Evolutionary conservation across 2,888 invertebrate species (phyloP), one percentile per base, ranked within the genome.

Genomic region (Heliconius aoede): DNA sequence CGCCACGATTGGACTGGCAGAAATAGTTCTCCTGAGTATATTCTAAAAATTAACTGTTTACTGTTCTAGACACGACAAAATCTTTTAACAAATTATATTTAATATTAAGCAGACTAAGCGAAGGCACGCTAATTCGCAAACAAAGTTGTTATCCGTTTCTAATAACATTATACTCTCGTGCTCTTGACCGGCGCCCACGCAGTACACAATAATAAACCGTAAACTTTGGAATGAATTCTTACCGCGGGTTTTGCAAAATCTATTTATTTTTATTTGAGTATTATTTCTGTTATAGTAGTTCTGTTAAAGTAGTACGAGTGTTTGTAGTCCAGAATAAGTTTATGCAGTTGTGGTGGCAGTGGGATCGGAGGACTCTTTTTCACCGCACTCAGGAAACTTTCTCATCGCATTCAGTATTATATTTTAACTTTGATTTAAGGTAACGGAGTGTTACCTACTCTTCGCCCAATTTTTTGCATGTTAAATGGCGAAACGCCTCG

Each of bases 131-230:
- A 60, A n/a, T 64, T 64, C 36, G 24, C n/a, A 64, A 60, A 24
- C 28, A 60, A 60, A 60, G 15, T 36, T 13, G 13, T 5, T 36
- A 64, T 13, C 24, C n/a, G 32, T 32, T 36, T 32, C n/a, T 2
- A n/a, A 64, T 24, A 36, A 13, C 0, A 62, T 62, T 62, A 61
- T 61, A 55, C 3, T 55, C 11, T n/a, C 8, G 7, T 21, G 30
- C 9, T 36, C 64, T 64, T 64, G 64, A 36, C 64, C 64, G 64
- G 36, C 21, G 13, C 64, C 64, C 36, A 64, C 64, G 64, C 32
- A 32, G 36, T n/a, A 36, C 64, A 13, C n/a, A n/a, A n/a, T n/a
- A 64, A n/a, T 5, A 11, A 24, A 64, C 5, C 64, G 0, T 32
- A 32, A 32, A 11, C n/a, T 7, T 11, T n/a, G 28, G 64, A 64